phyloP scores from a whole-genome alignment of 2,888 invertebrate species.

The Caenorhabditis sp. region DNA sequence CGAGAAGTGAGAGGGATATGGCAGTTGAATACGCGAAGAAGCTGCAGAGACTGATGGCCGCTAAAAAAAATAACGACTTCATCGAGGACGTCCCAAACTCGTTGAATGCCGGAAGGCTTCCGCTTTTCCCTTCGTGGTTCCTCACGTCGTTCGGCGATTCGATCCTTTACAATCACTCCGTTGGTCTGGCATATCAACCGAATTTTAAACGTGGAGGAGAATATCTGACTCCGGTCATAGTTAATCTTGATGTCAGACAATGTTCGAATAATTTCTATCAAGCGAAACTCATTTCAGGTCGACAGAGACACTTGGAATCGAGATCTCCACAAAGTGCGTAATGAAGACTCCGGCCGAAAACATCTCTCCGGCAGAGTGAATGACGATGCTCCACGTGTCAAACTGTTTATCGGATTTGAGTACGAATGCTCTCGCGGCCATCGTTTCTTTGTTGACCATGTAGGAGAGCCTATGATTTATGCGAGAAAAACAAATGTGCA shows the following conservation, averaged over 20 bases:
- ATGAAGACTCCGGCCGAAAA: slow-evolving; percentile 36
- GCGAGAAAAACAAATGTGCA: slow-evolving; percentile 31
- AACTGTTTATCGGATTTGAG: slow-evolving; percentile 90
- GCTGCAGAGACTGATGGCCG: slow-evolving; percentile 12
- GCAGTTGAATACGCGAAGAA: slow-evolving; percentile 32
- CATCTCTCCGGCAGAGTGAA: slow-evolving; percentile 17
- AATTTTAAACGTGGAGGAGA: slow-evolving; percentile 92
- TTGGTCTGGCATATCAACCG: slow-evolving; percentile 83
- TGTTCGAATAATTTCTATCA: not conserved
- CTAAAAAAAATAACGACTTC: slow-evolving; percentile 81
- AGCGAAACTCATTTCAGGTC: slow-evolving; percentile 36
- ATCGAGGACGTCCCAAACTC: slow-evolving; percentile 91
- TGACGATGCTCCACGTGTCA: slow-evolving; percentile 48
- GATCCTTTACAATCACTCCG: slow-evolving; percentile 85
- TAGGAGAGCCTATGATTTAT: slow-evolving; percentile 55
- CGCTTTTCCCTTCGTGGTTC: slow-evolving; percentile 92
- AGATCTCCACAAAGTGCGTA: slow-evolving; percentile 52
- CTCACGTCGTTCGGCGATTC: slow-evolving; percentile 91
- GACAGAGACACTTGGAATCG: slow-evolving; percentile 48
- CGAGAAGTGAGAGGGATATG: slow-evolving; percentile 14
- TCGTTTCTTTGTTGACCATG: slow-evolving; percentile 86
- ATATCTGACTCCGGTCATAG: slow-evolving; percentile 94
- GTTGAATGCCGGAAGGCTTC: slow-evolving; percentile 85
- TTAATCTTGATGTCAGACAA: slow-evolving; percentile 79
- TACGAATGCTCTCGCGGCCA: slow-evolving; percentile 99